These are phyloP conservation scores for Goniozus legneri DNA, from an alignment of 1,140 invertebrate species.

Conservation along the genomic window DNA sequence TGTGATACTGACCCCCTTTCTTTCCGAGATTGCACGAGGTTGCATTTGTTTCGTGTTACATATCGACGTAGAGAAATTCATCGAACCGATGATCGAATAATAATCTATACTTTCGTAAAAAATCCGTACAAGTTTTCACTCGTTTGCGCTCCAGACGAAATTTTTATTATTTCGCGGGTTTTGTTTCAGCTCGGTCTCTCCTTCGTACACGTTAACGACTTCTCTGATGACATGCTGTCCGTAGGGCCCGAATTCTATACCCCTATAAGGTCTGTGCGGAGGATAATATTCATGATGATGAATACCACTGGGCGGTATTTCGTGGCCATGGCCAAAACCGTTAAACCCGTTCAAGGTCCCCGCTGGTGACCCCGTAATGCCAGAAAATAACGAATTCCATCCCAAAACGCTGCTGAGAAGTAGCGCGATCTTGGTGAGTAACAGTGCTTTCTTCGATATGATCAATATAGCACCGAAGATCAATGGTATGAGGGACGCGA, in stretches of 20 bases:
- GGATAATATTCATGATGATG: constrained; percentile 21
- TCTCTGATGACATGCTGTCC: constrained; percentile 46
- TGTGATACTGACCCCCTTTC: too few species aligned
- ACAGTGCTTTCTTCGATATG: constrained; percentile 69
- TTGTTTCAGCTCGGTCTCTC: constrained; percentile 11
- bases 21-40: too few species aligned
- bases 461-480: constrained; percentile 66
- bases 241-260: constrained; percentile 25
- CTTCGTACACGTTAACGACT: constrained; percentile 45
- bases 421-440: constrained; percentile 69
- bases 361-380: constrained; percentile 8
- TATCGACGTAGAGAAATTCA: too few species aligned
- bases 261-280: constrained; percentile 13
- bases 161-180: constrained; percentile 32
- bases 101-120: too few species aligned
- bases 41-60: too few species aligned
- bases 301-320: constrained; percentile 7
- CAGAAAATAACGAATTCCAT: constrained; percentile 39
- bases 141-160: constrained; percentile 36
- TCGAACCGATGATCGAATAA: too few species aligned
- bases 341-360: constrained; percentile 14
- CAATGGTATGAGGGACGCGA: constrained; percentile 68
- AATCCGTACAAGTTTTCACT: too few species aligned
- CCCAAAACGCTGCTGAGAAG: constrained; percentile 66
- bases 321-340: constrained; percentile 14